phyloP scores from a whole-genome alignment of 2,797 vertebrate species.

The Gallinago stenura region DNA sequence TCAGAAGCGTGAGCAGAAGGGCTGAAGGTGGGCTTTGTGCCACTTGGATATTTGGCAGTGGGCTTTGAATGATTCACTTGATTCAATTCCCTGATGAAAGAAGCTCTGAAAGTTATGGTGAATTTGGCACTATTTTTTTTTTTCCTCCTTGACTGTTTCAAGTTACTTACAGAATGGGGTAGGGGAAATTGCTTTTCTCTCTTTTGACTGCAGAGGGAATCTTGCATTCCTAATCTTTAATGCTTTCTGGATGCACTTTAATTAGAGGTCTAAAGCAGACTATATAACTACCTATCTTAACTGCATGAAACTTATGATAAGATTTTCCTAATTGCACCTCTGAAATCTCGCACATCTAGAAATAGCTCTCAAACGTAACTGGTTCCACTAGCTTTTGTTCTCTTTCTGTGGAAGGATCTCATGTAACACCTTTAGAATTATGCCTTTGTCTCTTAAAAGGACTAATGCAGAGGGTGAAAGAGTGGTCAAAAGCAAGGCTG shows the following conservation, averaged over 20 bases:
- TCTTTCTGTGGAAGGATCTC: background rate
- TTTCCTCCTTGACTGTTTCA: background rate
- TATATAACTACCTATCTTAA: background rate
- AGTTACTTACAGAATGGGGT: background rate
- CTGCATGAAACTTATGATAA: background rate
- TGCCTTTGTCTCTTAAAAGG: background rate
- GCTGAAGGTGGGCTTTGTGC: background rate
- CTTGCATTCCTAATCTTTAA: background rate
- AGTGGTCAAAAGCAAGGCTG: background rate
- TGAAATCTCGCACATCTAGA: background rate
- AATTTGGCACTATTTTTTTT: background rate
- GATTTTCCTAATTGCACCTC: background rate
- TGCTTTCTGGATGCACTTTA: background rate
- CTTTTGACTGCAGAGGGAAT: conserved; percentile 4
- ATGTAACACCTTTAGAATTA: background rate
- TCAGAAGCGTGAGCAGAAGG: background rate
- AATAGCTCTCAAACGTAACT: background rate
- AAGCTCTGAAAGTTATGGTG: background rate
- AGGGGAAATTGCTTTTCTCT: background rate
- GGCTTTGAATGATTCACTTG: background rate
- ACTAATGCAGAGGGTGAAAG: background rate
- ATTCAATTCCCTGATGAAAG: background rate
- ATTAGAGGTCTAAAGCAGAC: background rate
- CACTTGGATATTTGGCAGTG: background rate
- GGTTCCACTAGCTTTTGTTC: background rate